Evolutionary conservation across 2,888 invertebrate species (phyloP), one percentile per base, ranked within the genome.

Genomic region (Meghimatium bilineatum): DNA sequence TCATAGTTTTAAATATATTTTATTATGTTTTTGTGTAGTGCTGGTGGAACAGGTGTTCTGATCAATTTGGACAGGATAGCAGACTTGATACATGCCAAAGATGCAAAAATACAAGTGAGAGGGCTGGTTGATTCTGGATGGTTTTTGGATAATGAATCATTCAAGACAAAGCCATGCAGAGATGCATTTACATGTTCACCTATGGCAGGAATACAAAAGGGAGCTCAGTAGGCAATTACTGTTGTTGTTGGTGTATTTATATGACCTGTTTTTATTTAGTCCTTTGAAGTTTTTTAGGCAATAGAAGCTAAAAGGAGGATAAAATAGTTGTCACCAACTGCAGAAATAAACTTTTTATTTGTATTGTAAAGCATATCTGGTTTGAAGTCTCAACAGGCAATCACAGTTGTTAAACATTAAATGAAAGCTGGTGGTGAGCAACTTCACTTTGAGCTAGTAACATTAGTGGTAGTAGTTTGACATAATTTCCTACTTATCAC

Each of bases 91-190:
- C 95, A 88, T 6, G 81, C 87, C 6, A 86, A 90, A 67, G 93
- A 93, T 44, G 92, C 93, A 1, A 88, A 87, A 67, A 93, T 93
- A 5, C 92, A 94, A 77, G 97, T 98, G 20, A 95, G 96, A 5
- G 98, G 97, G 0, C 95, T 98, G 14, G 96, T 97, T 0, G 98
- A 98, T 93, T 98, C 98, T 0, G 98, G 98, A 32, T 98, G 98
- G 98, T 98, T 98, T 93, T 94, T 98, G 85, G 98, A 98, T 93
- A 95, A 97, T 85, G 96, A 96, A 44, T 96, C 96, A 0, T 96
- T 95, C 91, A 95, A 95, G 1, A 91, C 87, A 20, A 90, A 91
- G 67, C 91, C 92, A 52, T 94, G 94, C 87, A 88, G 92, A 49
- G 94, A 94, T 86, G 92, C 94, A 12, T 91, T 93, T 87, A 95